Percentiles rank a stretch among this genome's conserved stretches.
Evolutionary conservation across 2,888 invertebrate species (phyloP).

Genomic region (Helobdella robusta): DNA sequence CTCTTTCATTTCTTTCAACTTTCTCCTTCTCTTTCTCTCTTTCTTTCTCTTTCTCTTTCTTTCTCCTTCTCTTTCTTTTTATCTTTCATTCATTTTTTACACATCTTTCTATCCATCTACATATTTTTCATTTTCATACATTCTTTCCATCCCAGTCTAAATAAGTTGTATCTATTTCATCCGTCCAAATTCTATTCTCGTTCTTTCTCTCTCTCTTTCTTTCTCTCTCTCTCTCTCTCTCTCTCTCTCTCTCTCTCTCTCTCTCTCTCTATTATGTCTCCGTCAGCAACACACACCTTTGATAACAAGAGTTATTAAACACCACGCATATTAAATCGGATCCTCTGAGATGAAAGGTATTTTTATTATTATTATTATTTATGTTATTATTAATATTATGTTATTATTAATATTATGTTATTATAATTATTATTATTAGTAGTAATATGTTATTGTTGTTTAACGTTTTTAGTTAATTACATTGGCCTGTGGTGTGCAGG

Average conservation of each 20-base stretch:
- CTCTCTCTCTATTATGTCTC: neutral
- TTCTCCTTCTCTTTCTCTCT: neutral
- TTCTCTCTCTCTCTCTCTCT: neutral
- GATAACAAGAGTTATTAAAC: too few species aligned
- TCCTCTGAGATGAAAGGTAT: too few species aligned
- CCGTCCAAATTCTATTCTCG: neutral
- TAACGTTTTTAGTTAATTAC: too few species aligned
- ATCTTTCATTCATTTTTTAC: neutral
- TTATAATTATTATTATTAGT: too few species aligned
- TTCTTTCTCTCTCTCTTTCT: neutral
- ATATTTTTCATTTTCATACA: neutral
- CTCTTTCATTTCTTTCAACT: neutral
- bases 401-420: too few species aligned
- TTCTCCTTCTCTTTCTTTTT: neutral
- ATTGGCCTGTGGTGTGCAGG: too few species aligned
- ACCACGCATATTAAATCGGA: too few species aligned
- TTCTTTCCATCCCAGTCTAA: neutral
- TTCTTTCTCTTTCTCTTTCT: neutral
- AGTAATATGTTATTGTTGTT: too few species aligned
- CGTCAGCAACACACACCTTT: neutral
- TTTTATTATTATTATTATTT: too few species aligned
- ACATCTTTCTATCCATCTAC: neutral
- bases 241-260: neutral
- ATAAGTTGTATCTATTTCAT: neutral
- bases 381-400: too few species aligned